phyloP scores from a whole-genome alignment of 2,888 invertebrate genomes.

The Eilema depressum region DNA sequence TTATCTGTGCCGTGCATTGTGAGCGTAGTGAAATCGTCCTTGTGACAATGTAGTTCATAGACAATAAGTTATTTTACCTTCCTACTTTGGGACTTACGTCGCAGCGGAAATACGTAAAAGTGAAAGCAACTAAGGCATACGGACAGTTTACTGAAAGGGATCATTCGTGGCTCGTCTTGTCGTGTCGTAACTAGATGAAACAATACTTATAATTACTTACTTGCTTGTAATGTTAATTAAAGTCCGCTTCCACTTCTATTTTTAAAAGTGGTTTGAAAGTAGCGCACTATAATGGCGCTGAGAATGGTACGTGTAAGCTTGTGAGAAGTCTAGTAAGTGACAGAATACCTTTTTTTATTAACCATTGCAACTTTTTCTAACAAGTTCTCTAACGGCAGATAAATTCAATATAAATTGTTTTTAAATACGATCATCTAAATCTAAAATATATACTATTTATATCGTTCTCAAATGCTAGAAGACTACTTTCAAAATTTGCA shows the following conservation, averaged over 20 bases:
- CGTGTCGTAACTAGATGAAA: constrained; percentile 19
- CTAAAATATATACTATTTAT: constrained; percentile 3
- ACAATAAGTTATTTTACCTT: constrained; percentile 78
- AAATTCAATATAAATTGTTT: not conserved
- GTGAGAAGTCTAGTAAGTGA: constrained; percentile 5
- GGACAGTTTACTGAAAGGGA: constrained; percentile 41
- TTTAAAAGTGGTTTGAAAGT: constrained; percentile 24
- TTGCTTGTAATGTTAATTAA: constrained; percentile 22
- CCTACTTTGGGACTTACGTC: constrained; percentile 57
- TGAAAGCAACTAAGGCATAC: constrained; percentile 66
- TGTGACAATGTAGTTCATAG: constrained; percentile 65
- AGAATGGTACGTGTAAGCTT: not conserved
- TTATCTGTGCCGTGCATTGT: constrained; percentile 59
- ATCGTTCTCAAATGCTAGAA: constrained; percentile 3
- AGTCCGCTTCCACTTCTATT: constrained; percentile 6
- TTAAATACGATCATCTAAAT: not conserved
- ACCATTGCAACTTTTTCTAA: not conserved
- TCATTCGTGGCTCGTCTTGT: constrained; percentile 17
- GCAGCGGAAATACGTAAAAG: constrained; percentile 74
- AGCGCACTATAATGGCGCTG: not conserved
- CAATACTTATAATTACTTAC: constrained; percentile 26
- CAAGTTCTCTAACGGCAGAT: not conserved
- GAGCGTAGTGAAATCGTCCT: constrained; percentile 77
- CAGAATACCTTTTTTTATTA: not conserved
- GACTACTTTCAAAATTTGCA: constrained; percentile 22